Base-by-base conservation (phyloP, 2,113 vertebrate species). In the Ameiurus melas region DNA sequence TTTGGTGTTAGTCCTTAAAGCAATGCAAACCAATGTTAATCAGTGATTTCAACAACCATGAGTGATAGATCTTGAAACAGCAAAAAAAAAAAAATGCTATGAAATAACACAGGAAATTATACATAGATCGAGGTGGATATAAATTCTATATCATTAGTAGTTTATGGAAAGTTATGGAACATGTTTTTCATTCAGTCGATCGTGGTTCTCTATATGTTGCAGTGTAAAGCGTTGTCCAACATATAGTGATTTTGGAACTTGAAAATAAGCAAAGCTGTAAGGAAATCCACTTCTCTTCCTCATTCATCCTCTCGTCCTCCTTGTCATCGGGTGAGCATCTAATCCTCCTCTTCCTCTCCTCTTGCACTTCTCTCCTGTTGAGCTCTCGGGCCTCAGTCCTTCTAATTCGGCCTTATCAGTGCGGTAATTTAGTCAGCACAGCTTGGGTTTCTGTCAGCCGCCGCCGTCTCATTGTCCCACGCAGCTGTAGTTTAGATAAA, bases 401-500 rank as follows among this genome's bases (percentile, higher is more conserved):
- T 97, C 95, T 97, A 96, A 95, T 97, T 96, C 95, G 90, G 92
- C 94, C 96, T 98, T 97, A 98, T 97, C 97, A 96, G 96, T 95
- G 90, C 94, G 94, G 96, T 96, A 97, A 97, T 97, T 97, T 97
- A 96, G 92, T 92, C 93, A 95, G 96, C 96, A 93, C 96, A 97
- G 97, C 96, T 98, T 95, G 96, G 97, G 96, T 98, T 97, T 97
- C 97, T 97, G 96, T 98, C 95, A 95, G 94, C 96, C 96, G 96
- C 97, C 93, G 95, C 96, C 92, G 93, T 92, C 96, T 95, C 96
- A 97, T 98, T 99, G 98, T 99, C 95, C 94, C 92, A 95, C 96
- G 91, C 96, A 93, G 96, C 96, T 95, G 97, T 97, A 94, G 97
- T 96, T 92, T 95, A 98, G 97, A 98, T 98, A 99, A 99, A 98